Conservation (phyloP, 2,113 vertebrate genomes). For the Marmota flaviventris region DNA sequence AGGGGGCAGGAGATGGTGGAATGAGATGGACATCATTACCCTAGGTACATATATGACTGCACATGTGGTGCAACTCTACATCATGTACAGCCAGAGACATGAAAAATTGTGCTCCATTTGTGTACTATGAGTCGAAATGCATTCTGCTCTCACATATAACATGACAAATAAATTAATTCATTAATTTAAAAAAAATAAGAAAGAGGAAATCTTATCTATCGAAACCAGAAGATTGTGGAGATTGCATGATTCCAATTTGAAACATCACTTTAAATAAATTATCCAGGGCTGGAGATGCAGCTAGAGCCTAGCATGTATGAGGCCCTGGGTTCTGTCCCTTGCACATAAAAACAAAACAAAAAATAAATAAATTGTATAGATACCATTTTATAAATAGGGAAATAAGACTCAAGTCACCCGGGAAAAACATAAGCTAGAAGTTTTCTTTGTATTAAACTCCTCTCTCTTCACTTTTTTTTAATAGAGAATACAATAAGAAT, state of each 20-base stretch:
- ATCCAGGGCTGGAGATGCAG: not conserved
- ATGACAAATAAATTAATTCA: too few relatives aligned
- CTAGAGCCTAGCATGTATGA: not conserved
- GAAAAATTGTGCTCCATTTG: too few relatives aligned
- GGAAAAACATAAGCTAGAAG: not conserved
- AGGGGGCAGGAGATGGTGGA: too few relatives aligned
- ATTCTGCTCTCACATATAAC: too few relatives aligned
- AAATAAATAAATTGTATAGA: not conserved
- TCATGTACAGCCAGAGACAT: too few relatives aligned
- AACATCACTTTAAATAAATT: conserved; percentile 37
- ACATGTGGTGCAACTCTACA: too few relatives aligned
- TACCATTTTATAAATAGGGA: not conserved
- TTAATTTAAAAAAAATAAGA: not conserved
- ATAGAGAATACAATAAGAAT: not conserved
- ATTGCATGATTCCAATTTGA: not conserved
- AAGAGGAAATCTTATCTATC: not conserved
- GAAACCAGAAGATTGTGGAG: not conserved
- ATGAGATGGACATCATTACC: too few relatives aligned
- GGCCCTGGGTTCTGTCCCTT: not conserved
- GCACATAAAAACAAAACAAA: not conserved
- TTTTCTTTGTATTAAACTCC: not conserved
- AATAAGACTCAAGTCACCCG: not conserved
- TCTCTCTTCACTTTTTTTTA: not conserved
- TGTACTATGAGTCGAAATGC: too few relatives aligned
- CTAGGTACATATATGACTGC: too few relatives aligned